These are phyloP conservation scores for Cyprinodon variegatus DNA, from an alignment of 2,113 vertebrate genomes.

Conservation along the genomic window DNA sequence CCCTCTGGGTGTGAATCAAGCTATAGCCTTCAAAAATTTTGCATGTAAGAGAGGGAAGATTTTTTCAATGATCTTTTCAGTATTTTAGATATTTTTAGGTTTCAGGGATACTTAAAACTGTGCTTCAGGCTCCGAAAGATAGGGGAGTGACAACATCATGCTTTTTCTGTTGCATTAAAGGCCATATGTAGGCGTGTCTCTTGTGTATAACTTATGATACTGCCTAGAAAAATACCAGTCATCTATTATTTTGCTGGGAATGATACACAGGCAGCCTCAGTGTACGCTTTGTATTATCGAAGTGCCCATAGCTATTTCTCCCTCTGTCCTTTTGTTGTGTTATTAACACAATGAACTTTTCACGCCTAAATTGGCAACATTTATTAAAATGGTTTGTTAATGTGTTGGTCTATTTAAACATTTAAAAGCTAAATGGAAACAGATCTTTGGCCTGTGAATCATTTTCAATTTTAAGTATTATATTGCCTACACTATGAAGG, in stretches of 20 bases:
- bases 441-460: constrained; percentile 36
- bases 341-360: constrained; percentile 51
- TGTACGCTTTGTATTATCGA: constrained; percentile 31
- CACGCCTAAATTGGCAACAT: constrained; percentile 43
- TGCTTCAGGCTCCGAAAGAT: constrained; percentile 7
- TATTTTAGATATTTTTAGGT: constrained; percentile 2
- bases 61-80: background rate
- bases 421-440: constrained; percentile 53
- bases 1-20: background rate
- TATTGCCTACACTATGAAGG: too few species aligned
- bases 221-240: constrained; percentile 24
- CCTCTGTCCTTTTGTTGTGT: constrained; percentile 50
- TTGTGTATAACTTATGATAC: too few species aligned
- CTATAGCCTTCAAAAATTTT: background rate
- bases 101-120: background rate
- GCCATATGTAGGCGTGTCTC: background rate
- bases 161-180: constrained; percentile 29
- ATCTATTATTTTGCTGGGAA: constrained; percentile 13
- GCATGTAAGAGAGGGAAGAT: background rate
- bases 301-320: constrained; percentile 8
- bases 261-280: constrained; percentile 23
- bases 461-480: constrained; percentile 7
- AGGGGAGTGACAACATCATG: background rate
- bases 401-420: constrained; percentile 51
- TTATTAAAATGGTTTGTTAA: constrained; percentile 45